Base-by-base conservation (phyloP, 2,797 vertebrate species). In the Hafferia zeledoni region DNA sequence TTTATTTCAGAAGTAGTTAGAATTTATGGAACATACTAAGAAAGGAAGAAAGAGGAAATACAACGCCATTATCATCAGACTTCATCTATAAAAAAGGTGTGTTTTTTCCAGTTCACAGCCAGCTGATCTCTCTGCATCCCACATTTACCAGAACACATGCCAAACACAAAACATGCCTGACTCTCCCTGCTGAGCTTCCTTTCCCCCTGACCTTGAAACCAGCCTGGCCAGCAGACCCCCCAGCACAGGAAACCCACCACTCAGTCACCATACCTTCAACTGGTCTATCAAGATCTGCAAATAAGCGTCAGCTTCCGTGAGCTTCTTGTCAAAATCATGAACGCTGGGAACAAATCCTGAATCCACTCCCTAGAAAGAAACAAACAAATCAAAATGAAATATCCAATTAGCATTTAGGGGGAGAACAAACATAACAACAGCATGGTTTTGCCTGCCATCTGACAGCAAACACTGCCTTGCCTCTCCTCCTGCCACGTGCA, bases 271-370 rank as follows among this genome's bases (percentile, higher is more conserved):
- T 98, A 99, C 99, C 99, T 99, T 99, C 95, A 99, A 94, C 55
- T 99, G 99, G 95, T 99, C 99, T 92, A 99, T 99, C 93, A 99
- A 98, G 96, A 99, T 99, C 98, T 99, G 99, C 41, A 99, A 97
- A 95, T 99, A 99, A 89, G 99, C 99, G 43, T 99, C 99, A 25
- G 99, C 99, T 97, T 99, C 99, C 1, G 99, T 98, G 35, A 99
- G 98, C 95, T 99, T 99, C 98, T 99, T 99, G 97, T 99, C 99
- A 96, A 99, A 99, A 98, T 99, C 99, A 97, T 99, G 99, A 97
- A 99, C 98, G 11, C 98, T 99, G 20, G 99, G 99, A 98, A 99
- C 99, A 94, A 99, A 98, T 96, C 99, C 99, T 43, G 99, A 98
- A 98, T 99, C 99, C 86, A 98, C 98, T 98, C 99, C 99, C 99